Evolutionary conservation across 2,113 vertebrate species (phyloP).

Genomic region (Tetrao urogallus): DNA sequence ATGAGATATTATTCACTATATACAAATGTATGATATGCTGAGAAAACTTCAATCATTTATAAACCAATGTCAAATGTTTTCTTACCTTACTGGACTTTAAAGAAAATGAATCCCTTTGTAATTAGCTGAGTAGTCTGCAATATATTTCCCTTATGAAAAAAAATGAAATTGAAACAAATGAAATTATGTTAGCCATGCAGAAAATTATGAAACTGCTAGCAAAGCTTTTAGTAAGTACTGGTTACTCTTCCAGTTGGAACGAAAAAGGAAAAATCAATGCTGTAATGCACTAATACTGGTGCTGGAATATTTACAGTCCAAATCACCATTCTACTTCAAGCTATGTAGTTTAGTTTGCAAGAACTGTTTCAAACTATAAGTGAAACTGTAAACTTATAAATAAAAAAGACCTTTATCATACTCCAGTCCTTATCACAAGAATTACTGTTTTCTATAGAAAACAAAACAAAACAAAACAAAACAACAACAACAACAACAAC

Average conservation of each 20-base stretch:
- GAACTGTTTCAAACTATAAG: background rate
- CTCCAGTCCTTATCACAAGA: background rate
- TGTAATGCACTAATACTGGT: background rate
- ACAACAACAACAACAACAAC: no score
- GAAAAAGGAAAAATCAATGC: background rate
- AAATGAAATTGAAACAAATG: slow-evolving; percentile 39
- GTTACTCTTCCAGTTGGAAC: background rate
- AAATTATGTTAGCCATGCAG: background rate
- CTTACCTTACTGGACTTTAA: background rate
- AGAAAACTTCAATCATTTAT: background rate
- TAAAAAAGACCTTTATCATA: background rate
- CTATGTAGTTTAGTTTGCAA: background rate
- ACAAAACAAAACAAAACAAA: background rate
- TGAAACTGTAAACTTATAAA: background rate
- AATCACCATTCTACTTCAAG: background rate
- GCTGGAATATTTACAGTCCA: background rate
- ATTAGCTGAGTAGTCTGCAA: slow-evolving; percentile 6
- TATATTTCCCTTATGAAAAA: slow-evolving; percentile 8
- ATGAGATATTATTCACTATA: background rate
- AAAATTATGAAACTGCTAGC: background rate
- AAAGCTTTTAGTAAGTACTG: background rate
- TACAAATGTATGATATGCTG: background rate
- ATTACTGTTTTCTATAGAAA: background rate
- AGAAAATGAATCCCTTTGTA: background rate
- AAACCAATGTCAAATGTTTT: background rate